Base-by-base conservation (phyloP, 2,888 invertebrate genomes). In the Phaedon cochleariae region DNA sequence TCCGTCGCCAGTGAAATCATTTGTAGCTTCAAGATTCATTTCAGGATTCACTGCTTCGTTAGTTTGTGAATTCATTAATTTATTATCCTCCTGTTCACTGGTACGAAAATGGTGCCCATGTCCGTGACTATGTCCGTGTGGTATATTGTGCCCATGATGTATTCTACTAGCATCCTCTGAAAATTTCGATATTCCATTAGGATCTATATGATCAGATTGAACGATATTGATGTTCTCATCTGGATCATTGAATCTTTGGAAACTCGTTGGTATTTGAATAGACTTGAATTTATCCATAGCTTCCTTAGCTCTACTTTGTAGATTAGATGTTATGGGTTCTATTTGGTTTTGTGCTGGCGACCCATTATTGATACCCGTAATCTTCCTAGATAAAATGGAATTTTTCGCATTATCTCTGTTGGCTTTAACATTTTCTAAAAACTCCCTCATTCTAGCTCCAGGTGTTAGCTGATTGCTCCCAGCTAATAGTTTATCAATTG, bases 371-470 rank as follows among this genome's bases (percentile, higher is more conserved):
- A 12, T 7, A 7, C 2, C 7, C 12, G 34, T 12, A 12, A 2
- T 12, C 2, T 34, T 34, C 34, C 10, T 34, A 7, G 10, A 2
- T 10, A 12, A 34, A 2, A 34, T 2, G 10, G 2, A 9, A 34
- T 34, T 34, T 7, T 34, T n/a, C n/a, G n/a, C n/a, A n/a, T n/a
- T n/a, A n/a, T n/a, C n/a, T n/a, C n/a, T 54, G 7, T 54, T 55
- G 22, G 37, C 55, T 34, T 55, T 55, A n/a, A 55, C 45, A n/a
- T 45, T 55, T 9, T 55, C 41, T 10, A 55, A 22, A 22, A 55
- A 41, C 10, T 55, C 55, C 7, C 41, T 18, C 18, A 55, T 41
- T 21, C 41, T 55, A 15, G 20, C 41, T 7, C 55, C 55, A 6
- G 55, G 55, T 17, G 21, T 17, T 7, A 21, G n/a, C 12, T 53